These are phyloP conservation scores for Parnassius smintheus DNA, from an alignment of 2,888 invertebrate species.

Conservation along the genomic window DNA sequence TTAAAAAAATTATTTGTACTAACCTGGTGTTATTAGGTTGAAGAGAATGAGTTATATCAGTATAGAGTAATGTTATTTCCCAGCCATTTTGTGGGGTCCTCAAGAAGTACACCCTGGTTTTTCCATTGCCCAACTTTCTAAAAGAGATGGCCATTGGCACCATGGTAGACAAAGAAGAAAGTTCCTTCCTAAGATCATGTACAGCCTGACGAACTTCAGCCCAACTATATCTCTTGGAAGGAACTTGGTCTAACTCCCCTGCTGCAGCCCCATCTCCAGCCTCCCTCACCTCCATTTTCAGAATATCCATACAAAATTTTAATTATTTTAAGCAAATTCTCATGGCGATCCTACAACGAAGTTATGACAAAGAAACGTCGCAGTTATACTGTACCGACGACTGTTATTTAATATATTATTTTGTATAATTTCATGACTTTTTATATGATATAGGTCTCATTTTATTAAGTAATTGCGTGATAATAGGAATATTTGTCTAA, in stretches of 20 bases:
- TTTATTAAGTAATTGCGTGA: constrained; percentile 45
- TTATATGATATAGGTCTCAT: constrained; percentile 44
- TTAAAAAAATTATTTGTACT: constrained; percentile 49
- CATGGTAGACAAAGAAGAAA: constrained; percentile 89
- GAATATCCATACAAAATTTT: constrained; percentile 48
- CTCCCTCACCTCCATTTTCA: constrained; percentile 72
- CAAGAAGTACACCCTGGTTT: constrained; percentile 93
- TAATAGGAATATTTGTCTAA: constrained; percentile 45
- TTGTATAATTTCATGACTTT: constrained; percentile 46
- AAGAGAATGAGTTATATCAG: constrained; percentile 87
- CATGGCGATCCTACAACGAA: constrained; percentile 53
- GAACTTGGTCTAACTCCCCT: constrained; percentile 57
- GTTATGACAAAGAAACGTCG: constrained; percentile 24
- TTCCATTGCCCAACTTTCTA: constrained; percentile 88
- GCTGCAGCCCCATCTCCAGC: constrained; percentile 73
- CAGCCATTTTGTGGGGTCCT: constrained; percentile 93
- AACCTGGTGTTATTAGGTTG: constrained; percentile 77
- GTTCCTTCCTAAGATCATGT: constrained; percentile 88
- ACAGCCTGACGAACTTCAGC: constrained; percentile 90
- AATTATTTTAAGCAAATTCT: constrained; percentile 40
- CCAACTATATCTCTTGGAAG: constrained; percentile 84
- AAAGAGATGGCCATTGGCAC: constrained; percentile 92
- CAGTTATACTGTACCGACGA: constrained; percentile 14
- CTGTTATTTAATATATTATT: constrained; percentile 41
- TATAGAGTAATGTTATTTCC: constrained; percentile 93